These are phyloP conservation scores for Chrysaora quinquecirrha DNA, from an alignment of 30 jellyfish, hydroid and myxozoan species.

Conservation along the genomic window DNA sequence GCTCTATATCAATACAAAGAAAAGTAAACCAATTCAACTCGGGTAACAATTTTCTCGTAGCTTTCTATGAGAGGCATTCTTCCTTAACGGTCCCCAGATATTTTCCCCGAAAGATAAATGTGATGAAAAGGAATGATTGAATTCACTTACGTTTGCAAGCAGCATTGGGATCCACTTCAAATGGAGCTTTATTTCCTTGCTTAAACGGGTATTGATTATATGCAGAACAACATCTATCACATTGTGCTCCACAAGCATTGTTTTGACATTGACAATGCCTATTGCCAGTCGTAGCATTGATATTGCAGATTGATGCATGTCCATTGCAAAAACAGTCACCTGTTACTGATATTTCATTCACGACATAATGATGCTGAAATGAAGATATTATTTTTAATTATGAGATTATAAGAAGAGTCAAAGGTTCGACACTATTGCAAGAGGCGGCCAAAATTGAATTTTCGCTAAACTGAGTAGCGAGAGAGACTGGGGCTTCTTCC, in stretches of 20 bases:
- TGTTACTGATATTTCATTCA: conserved; percentile 65
- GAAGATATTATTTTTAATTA: too few species aligned
- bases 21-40: too few species aligned
- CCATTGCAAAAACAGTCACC: conserved; percentile 92
- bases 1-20: too few species aligned
- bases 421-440: not conserved
- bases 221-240: conserved; percentile 86
- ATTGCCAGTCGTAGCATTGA: conserved; percentile 56
- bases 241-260: conserved; percentile 89
- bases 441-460: not conserved
- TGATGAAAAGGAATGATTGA: too few species aligned
- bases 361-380: conserved; percentile 92
- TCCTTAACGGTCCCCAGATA: too few species aligned
- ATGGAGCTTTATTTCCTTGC: conserved; percentile 73
- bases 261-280: conserved; percentile 71
- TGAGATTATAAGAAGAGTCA: not conserved
- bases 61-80: too few species aligned
- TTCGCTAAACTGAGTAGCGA: too few species aligned
- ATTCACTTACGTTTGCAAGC: conserved; percentile 86
- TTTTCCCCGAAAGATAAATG: too few species aligned
- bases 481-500: too few species aligned
- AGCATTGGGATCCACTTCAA: conserved; percentile 72
- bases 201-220: conserved; percentile 87
- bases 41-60: too few species aligned
- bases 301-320: conserved; percentile 82